These are phyloP conservation scores for Tapera naevia DNA, from an alignment of 2,797 vertebrate species.

Conservation along the genomic window DNA sequence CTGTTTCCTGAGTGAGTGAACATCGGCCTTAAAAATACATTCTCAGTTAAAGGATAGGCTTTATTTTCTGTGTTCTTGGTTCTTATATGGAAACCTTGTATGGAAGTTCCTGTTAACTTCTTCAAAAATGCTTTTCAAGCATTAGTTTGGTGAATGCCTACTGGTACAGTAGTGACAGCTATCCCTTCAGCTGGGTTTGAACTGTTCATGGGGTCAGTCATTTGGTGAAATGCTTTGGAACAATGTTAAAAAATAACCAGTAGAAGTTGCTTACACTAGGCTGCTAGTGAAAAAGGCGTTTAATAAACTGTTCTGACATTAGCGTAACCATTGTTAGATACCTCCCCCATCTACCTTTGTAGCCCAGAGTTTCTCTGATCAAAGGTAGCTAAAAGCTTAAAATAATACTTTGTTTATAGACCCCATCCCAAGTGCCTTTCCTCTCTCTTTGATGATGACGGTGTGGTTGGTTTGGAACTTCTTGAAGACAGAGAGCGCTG, in stretches of 20 bases:
- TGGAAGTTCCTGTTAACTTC: background rate
- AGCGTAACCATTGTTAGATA: background rate
- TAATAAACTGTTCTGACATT: slow-evolving; percentile 20
- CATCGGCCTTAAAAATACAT: background rate
- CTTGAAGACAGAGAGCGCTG: background rate
- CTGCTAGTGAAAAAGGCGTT: slow-evolving; percentile 5
- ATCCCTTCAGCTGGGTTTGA: background rate
- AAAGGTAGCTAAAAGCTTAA: slow-evolving; percentile 43
- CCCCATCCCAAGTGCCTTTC: slow-evolving; percentile 1
- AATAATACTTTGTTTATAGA: slow-evolving; percentile 49
- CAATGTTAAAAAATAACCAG: slow-evolving; percentile 35
- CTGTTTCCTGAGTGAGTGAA: background rate
- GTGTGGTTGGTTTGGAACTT: slow-evolving; percentile 8
- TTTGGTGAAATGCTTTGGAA: background rate
- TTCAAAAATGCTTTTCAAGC: background rate
- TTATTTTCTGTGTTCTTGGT: background rate
- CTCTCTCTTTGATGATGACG: slow-evolving; percentile 10
- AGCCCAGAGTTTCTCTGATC: background rate
- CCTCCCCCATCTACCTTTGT: background rate
- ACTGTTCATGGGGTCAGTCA: background rate
- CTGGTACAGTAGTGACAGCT: background rate
- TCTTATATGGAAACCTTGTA: background rate
- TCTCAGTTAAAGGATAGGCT: background rate
- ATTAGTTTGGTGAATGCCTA: background rate
- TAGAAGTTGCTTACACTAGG: background rate